Base-by-base conservation (phyloP, 92 coral and sea anemone genomes). In the Zoanthus gigantus region DNA sequence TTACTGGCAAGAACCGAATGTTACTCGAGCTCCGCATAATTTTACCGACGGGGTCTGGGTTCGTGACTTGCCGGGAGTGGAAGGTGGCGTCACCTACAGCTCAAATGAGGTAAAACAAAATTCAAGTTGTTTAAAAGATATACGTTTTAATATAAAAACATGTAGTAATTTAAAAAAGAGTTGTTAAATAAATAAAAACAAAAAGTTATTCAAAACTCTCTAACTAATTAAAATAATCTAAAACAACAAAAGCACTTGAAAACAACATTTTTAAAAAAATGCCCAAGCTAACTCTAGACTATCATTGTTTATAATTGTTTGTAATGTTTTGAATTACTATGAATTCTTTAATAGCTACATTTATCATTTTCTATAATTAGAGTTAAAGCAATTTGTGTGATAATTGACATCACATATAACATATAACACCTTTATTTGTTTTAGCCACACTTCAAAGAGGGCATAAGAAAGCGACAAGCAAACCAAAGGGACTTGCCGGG, bases 1-100 rank as follows among this genome's bases (percentile, higher is more conserved):
- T 23, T 30, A 67, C 37, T 67, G 72, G 72, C 32, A 23, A 67
- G 72, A 67, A 18, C 10, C 72, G 4, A 30, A 67, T 6, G 32
- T 67, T 13, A 9, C 37, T 13, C 65, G 65, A 16, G 10, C 72
- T 9, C 72, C 31, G 4, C 72, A 30, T 67, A 30, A 67, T 10
- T 67, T 67, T 67, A 14, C 72, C 37, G 72, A 67, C 13, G 72
- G 72, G 7, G 72, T 67, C 9, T 67, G 72, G 72, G 72, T 67
- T 8, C 72, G 72, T 18, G 72, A 67, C n/a, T 23, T 67, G 72
- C 72, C 72, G 2, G 72, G 72, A 67, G 32, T 0, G 14, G 72
- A 67, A 23, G 72, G 72, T 23, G 72, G 72, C 10, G 37, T 67
- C 72, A 67, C 72, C 4, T 67, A 67, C 72, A 67, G n/a, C 29